Evolutionary conservation across 2,888 invertebrate species (phyloP).

Genomic region (Nomada flava): DNA sequence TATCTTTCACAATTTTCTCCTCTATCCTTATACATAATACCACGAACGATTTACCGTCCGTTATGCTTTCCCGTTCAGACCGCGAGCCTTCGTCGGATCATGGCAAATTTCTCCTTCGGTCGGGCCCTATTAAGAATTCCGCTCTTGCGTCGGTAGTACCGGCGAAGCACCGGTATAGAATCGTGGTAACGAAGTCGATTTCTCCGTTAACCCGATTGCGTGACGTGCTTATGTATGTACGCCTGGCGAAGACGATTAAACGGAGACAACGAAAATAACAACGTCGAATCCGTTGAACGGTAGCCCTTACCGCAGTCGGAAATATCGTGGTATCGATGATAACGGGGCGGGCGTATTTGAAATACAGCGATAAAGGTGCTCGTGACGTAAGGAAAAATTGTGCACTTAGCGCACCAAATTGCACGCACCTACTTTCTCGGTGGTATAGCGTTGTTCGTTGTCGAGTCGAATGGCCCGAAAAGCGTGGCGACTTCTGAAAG

Average conservation of each 20-base stretch:
- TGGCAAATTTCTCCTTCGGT: slow-evolving; percentile 31
- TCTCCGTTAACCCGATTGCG: slow-evolving; percentile 54
- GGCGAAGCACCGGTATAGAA: slow-evolving; percentile 26
- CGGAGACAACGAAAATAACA: background rate
- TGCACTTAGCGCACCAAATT: too few species aligned
- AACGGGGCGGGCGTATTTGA: too few species aligned
- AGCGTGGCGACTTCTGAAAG: slow-evolving; percentile 42
- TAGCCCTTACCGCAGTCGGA: too few species aligned
- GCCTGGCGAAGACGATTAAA: background rate
- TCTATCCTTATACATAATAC: too few species aligned
- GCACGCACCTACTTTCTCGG: too few species aligned
- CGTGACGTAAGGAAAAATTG: too few species aligned
- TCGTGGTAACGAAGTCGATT: slow-evolving; percentile 44
- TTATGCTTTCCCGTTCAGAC: background rate
- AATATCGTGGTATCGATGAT: too few species aligned
- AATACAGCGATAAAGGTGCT: too few species aligned
- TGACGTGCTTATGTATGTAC: background rate
- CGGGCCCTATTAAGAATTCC: slow-evolving; percentile 49
- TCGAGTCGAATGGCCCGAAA: background rate
- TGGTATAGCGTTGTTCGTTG: background rate
- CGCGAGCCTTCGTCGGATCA: background rate
- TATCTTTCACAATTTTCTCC: too few species aligned
- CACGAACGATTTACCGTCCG: too few species aligned
- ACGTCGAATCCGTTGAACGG: too few species aligned
- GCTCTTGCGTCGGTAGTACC: slow-evolving; percentile 29